These are phyloP conservation scores for Emys orbicularis DNA, from an alignment of 2,797 vertebrate species.

Conservation along the genomic window DNA sequence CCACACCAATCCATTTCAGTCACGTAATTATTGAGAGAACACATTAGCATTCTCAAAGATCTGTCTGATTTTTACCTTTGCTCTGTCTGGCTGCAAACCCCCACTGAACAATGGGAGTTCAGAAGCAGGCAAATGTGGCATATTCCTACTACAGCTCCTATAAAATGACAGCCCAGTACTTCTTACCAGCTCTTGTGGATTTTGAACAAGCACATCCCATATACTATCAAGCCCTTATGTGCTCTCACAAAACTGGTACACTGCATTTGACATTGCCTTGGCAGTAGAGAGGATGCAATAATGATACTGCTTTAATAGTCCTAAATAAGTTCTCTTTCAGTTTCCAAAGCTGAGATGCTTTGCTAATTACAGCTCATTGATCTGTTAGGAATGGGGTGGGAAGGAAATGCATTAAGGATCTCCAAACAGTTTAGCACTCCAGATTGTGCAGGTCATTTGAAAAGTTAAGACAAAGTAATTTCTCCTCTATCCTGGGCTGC, in stretches of 20 bases:
- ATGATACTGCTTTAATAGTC: neutral
- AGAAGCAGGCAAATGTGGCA: neutral
- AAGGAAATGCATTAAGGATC: neutral
- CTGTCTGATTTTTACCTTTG: neutral
- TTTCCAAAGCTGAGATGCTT: neutral
- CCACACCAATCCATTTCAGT: neutral
- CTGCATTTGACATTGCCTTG: neutral
- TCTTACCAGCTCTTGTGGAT: neutral
- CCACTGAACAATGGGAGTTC: neutral
- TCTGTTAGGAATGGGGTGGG: neutral
- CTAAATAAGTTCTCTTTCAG: neutral
- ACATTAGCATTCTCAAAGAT: neutral
- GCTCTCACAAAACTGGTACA: neutral
- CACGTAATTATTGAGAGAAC: neutral
- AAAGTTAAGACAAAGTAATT: neutral
- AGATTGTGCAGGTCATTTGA: neutral
- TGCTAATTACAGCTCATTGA: neutral
- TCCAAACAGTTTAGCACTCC: neutral
- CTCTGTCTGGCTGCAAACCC: neutral
- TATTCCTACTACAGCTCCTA: neutral
- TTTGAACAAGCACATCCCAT: neutral
- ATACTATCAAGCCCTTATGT: neutral
- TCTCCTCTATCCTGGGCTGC: neutral
- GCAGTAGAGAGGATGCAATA: neutral
- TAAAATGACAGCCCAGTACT: neutral